phyloP scores from a whole-genome alignment of 1,140 invertebrate genomes.

The Drosophila persimilis region DNA sequence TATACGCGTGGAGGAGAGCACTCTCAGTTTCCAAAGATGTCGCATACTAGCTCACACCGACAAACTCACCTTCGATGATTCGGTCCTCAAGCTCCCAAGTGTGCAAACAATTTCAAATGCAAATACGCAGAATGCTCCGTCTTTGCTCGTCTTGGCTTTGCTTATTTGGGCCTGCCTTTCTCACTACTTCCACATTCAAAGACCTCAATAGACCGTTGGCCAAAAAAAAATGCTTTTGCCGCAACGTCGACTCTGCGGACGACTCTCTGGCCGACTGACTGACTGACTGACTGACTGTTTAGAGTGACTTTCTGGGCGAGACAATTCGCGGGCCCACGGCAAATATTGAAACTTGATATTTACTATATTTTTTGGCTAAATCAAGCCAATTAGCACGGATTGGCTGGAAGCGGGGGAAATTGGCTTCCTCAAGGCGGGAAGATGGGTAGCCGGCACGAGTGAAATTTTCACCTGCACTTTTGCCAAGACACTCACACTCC shows the following conservation, averaged over 20 bases:
- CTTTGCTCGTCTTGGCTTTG: neutral
- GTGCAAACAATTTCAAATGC: constrained; percentile 49
- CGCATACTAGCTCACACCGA: too few relatives aligned
- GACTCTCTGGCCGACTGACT: constrained; percentile 23
- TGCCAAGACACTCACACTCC: constrained; percentile 8
- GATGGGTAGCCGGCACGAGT: constrained; percentile 5
- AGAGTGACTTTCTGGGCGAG: constrained; percentile 10
- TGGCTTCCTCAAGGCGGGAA: constrained; percentile 3
- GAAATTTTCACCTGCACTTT: constrained; percentile 7
- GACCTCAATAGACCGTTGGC: constrained; percentile 32
- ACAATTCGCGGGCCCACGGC: constrained; percentile 40
- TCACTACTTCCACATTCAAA: constrained; percentile 4
- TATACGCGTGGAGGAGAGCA: neutral
- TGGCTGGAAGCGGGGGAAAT: constrained; percentile 36
- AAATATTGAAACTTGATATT: constrained; percentile 75
- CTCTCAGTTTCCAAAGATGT: too few relatives aligned
- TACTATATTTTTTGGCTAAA: constrained; percentile 33
- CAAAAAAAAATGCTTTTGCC: constrained; percentile 21
- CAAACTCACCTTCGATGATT: too few relatives aligned
- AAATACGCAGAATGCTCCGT: constrained; percentile 27
- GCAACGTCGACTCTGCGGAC: constrained; percentile 1
- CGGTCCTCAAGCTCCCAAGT: neutral
- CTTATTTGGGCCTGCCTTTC: neutral
- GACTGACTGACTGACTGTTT: neutral
- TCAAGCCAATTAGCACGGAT: constrained; percentile 67